These are phyloP conservation scores for Cassiopea andromeda DNA, from an alignment of 30 jellyfish, hydroid and myxozoan species.

Conservation along the genomic window DNA sequence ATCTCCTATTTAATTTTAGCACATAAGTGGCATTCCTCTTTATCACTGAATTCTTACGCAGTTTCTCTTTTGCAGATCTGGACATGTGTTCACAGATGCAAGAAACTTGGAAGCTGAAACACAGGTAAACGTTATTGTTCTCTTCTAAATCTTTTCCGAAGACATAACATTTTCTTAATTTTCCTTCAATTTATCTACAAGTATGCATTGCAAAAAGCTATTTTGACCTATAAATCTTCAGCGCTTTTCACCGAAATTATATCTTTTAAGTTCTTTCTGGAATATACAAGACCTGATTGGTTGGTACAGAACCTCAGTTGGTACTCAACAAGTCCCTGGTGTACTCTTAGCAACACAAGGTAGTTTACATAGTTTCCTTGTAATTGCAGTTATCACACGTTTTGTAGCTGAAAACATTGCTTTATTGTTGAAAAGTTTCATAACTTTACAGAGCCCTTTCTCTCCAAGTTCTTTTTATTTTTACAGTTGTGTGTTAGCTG, in stretches of 20 bases:
- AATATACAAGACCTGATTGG: conserved; percentile 24
- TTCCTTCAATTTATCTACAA: too few species aligned
- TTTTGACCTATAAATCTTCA: background rate
- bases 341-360: conserved; percentile 12
- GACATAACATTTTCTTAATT: too few species aligned
- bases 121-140: too few species aligned
- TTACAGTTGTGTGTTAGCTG: too few species aligned
- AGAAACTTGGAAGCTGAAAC: background rate
- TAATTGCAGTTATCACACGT: background rate
- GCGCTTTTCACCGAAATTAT: background rate
- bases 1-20: too few species aligned
- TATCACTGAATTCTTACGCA: background rate
- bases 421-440: too few species aligned
- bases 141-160: too few species aligned
- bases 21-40: too few species aligned
- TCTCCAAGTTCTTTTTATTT: too few species aligned
- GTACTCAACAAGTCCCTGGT: conserved; percentile 44
- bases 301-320: conserved; percentile 19
- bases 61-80: background rate
- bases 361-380: background rate
- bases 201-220: too few species aligned
- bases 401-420: too few species aligned
- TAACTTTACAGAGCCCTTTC: too few species aligned
- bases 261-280: background rate
- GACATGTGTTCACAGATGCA: background rate